phyloP scores from a whole-genome alignment of 2,113 vertebrate species.

The Ammodytes dubius region DNA sequence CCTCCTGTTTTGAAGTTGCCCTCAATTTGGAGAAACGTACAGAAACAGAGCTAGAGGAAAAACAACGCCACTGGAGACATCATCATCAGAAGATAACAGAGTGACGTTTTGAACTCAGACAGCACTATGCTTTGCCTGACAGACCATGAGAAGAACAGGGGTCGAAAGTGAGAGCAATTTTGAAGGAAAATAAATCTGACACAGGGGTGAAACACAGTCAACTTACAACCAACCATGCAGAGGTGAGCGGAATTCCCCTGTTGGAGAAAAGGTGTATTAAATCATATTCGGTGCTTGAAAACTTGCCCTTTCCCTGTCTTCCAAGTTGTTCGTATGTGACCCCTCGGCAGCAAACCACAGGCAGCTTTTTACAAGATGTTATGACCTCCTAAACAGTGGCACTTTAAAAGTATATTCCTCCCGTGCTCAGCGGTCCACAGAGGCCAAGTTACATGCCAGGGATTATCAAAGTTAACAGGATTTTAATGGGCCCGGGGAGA shows the following conservation, averaged over 20 bases:
- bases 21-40: not conserved
- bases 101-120: not conserved
- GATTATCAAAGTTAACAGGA: constrained; percentile 85
- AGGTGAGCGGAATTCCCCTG: not conserved
- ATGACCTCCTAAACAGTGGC: constrained; percentile 78
- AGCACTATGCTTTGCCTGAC: not conserved
- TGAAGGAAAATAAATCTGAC: constrained; percentile 1
- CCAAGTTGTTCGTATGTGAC: constrained; percentile 55
- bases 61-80: not conserved
- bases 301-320: constrained; percentile 49
- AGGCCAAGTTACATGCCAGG: constrained; percentile 74
- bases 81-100: not conserved
- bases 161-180: not conserved
- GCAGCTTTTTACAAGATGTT: constrained; percentile 73
- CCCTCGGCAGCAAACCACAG: constrained; percentile 54
- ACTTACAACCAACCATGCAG: not conserved
- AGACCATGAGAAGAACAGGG: not conserved
- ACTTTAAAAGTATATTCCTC: constrained; percentile 76
- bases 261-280: constrained; percentile 25
- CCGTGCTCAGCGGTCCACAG: constrained; percentile 73
- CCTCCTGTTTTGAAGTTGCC: not conserved
- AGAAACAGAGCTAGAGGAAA: not conserved
- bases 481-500: constrained; percentile 83
- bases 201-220: not conserved
- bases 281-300: constrained; percentile 55